These are phyloP conservation scores for Drosophila santomea DNA, from an alignment of 1,140 invertebrate species.

Conservation along the genomic window DNA sequence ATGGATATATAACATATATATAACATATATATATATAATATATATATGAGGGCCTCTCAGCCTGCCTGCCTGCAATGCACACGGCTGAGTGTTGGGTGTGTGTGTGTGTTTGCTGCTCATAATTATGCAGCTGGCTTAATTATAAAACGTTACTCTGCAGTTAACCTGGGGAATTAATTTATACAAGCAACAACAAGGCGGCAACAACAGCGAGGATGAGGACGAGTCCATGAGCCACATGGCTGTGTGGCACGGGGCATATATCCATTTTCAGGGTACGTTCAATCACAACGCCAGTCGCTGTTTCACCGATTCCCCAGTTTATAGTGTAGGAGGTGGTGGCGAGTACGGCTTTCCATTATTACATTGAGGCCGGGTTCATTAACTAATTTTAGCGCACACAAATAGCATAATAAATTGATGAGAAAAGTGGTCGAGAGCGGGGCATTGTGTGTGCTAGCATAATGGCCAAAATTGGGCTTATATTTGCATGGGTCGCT, in stretches of 20 bases:
- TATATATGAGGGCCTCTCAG: conserved; percentile 13
- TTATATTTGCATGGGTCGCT: conserved; percentile 40
- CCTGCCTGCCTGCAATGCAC: conserved; percentile 28
- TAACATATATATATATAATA: too few relatives aligned
- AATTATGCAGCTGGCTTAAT: conserved; percentile 82
- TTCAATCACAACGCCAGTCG: conserved; percentile 65
- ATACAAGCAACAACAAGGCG: conserved; percentile 57
- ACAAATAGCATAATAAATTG: conserved; percentile 77
- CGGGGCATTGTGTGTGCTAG: conserved; percentile 6
- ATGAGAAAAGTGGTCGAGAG: conserved; percentile 33
- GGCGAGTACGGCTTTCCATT: conserved; percentile 45
- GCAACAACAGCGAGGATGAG: conserved; percentile 7
- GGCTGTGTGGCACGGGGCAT: not conserved
- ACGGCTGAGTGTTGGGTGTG: conserved; percentile 2
- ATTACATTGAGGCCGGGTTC: conserved; percentile 67
- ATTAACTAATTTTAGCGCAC: conserved; percentile 79
- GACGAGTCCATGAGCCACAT: not conserved
- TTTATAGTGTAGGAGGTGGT: conserved; percentile 24
- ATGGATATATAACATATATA: too few relatives aligned
- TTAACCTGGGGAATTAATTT: conserved; percentile 83
- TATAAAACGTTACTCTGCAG: conserved; percentile 80
- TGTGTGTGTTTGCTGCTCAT: conserved; percentile 54
- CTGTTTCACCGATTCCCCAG: conserved; percentile 25
- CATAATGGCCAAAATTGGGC: conserved; percentile 44
- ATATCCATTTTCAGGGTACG: conserved; percentile 24